Conservation (phyloP, 2,797 vertebrate genomes). For the Ciconia nigra region DNA sequence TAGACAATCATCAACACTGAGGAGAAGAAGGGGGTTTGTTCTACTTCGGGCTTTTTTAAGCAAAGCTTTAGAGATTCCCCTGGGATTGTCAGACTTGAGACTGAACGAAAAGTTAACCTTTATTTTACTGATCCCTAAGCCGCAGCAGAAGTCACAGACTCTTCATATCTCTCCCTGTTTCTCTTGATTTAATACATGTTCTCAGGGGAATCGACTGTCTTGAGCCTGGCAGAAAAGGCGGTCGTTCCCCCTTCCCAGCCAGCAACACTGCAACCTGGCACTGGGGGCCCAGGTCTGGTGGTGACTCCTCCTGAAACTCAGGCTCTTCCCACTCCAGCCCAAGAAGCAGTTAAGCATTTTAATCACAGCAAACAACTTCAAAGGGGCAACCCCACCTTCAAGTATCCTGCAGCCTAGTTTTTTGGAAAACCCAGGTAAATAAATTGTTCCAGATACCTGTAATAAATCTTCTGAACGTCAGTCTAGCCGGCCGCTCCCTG, state of each 20-base stretch:
- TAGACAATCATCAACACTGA: neutral
- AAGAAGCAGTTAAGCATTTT: neutral
- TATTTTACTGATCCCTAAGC: neutral
- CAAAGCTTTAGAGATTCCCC: neutral
- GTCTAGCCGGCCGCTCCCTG: neutral
- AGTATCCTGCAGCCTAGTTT: neutral
- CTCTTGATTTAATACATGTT: neutral
- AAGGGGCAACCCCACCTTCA: neutral
- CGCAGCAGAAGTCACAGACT: neutral
- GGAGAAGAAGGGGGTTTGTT: neutral
- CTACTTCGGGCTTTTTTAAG: neutral
- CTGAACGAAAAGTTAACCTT: neutral
- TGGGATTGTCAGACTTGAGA: neutral
- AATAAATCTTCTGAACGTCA: neutral
- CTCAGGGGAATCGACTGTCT: neutral
- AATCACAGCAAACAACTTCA: neutral
- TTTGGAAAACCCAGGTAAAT: neutral
- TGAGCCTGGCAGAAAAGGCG: neutral
- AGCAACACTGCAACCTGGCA: neutral
- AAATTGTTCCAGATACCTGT: neutral
- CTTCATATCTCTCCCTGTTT: neutral
- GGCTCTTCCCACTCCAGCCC: neutral
- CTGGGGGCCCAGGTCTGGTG: neutral
- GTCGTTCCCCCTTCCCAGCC: fast-evolving
- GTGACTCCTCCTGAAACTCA: neutral